Conservation (phyloP, 2,113 vertebrate genomes). For the Aphyosemion australe region DNA sequence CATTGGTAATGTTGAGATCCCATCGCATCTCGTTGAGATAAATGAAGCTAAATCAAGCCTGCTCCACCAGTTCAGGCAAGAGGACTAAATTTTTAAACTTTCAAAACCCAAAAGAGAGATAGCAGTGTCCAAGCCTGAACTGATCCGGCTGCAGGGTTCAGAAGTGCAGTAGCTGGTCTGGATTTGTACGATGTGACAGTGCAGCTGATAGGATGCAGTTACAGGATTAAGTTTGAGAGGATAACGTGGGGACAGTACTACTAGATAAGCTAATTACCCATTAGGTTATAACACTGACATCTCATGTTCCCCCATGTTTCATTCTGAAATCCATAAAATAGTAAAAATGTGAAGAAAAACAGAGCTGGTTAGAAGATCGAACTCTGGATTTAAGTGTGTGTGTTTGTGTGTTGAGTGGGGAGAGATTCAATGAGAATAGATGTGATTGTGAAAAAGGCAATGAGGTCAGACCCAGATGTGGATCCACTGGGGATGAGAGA, state of each 20-base stretch:
- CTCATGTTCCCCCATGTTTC: not conserved
- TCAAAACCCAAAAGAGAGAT: not conserved
- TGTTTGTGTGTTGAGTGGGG: constrained; percentile 15
- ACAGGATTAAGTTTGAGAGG: constrained; percentile 69
- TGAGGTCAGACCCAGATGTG: constrained; percentile 86
- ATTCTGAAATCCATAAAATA: constrained; percentile 16
- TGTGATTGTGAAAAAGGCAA: constrained; percentile 72
- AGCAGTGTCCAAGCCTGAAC: constrained; percentile 4
- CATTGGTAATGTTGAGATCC: constrained; percentile 42
- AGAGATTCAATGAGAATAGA: constrained; percentile 51
- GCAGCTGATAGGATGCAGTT: constrained; percentile 37
- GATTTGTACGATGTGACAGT: constrained; percentile 2
- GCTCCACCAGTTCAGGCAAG: constrained; percentile 8
- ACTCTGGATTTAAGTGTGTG: constrained; percentile 9
- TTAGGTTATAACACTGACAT: constrained; percentile 10
- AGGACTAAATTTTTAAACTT: not conserved
- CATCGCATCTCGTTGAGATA: constrained; percentile 14
- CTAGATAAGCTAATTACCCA: constrained; percentile 72
- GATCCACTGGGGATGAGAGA: constrained; percentile 78
- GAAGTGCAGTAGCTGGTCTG: constrained; percentile 8
- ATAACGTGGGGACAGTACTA: constrained; percentile 50
- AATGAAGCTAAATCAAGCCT: constrained; percentile 13
- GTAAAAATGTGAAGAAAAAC: not conserved
- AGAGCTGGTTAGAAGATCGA: constrained; percentile 2
- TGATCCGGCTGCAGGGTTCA: constrained; percentile 3